Evolutionary conservation across 2,888 invertebrate species (phyloP), one percentile per base, ranked within the genome.

Genomic region (Neoaliturus tenellus): DNA sequence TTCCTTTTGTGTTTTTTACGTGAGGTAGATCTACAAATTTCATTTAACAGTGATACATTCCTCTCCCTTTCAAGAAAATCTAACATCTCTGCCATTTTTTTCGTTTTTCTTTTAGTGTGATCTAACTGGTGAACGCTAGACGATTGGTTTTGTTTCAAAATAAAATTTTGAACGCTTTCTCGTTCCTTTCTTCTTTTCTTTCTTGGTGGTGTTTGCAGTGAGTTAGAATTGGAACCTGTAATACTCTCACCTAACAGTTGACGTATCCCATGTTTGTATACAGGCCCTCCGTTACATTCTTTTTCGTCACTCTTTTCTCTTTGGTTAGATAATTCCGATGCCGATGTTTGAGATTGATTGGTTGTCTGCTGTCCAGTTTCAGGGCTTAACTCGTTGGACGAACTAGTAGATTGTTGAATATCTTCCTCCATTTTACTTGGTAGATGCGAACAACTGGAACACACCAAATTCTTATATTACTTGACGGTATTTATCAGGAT

Each of bases 81-180:
- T 8, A 28, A 14, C 62, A 62, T 62, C 1, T 62, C 62, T 28
- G 20, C 62, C 62, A 62, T 62, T 28, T 62, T 62, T 31, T 62
- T 62, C 1, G 28, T 62, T 62, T 62, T 62, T 28, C 62, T 62
- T 62, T 62, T 62, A 31, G 62, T 31, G 10, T 51, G 51, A 62
- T 62, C 62, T 14, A 31, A 62, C 62, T 12, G 28, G 4, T 5
- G 25, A 0, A 62, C 28, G 31, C 31, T 31, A 14, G 20, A 28
- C 4, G 28, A 62, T 14, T 31, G 25, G 31, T 28, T 62, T 62
- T 62, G 14, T 62, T 62, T 62, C 4, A 51, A 20, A 23, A 51
- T 51, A 4, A 23, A 51, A 51, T 51, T 20, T 51, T 51, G 20
- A 51, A 51, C 51, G 23, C 51, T 51, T 51, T 62, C 62, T 28